phyloP scores from a whole-genome alignment of 2,113 vertebrate species.

The Cisticola juncidis region DNA sequence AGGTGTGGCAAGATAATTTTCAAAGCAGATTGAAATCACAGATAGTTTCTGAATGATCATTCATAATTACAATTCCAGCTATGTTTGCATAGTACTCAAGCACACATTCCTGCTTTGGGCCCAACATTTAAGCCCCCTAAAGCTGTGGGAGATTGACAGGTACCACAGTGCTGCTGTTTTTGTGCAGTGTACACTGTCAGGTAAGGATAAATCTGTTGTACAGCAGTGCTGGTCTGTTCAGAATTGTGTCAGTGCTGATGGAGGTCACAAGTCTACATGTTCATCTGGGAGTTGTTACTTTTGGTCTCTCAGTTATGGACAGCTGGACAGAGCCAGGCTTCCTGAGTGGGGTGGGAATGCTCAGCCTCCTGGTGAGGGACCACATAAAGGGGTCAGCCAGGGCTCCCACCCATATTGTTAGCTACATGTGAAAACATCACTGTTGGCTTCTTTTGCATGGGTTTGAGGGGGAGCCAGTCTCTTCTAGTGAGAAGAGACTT shows the following conservation, averaged over 20 bases:
- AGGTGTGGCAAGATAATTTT: background rate
- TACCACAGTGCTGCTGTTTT: background rate
- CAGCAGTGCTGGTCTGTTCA: background rate
- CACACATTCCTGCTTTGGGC: background rate
- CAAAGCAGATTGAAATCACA: background rate
- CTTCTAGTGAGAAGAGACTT: background rate
- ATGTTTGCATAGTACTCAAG: background rate
- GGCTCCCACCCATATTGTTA: background rate
- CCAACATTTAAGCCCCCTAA: background rate
- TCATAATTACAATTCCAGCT: background rate
- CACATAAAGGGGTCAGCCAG: background rate
- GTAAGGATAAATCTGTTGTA: background rate
- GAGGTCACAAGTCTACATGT: fast-evolving
- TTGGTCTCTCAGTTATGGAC: background rate
- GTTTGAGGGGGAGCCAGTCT: background rate
- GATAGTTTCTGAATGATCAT: background rate
- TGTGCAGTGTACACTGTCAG: background rate
- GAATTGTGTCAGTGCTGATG: background rate
- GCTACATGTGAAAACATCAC: background rate
- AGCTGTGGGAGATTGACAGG: background rate
- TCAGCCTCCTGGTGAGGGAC: background rate
- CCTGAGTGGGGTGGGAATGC: background rate
- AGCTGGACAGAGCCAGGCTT: background rate
- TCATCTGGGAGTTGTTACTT: background rate
- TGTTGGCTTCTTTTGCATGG: background rate